Evolutionary conservation across 2,888 invertebrate genomes (phyloP), one percentile per base, ranked within the genome.

Genomic region (Byasa hedistus): DNA sequence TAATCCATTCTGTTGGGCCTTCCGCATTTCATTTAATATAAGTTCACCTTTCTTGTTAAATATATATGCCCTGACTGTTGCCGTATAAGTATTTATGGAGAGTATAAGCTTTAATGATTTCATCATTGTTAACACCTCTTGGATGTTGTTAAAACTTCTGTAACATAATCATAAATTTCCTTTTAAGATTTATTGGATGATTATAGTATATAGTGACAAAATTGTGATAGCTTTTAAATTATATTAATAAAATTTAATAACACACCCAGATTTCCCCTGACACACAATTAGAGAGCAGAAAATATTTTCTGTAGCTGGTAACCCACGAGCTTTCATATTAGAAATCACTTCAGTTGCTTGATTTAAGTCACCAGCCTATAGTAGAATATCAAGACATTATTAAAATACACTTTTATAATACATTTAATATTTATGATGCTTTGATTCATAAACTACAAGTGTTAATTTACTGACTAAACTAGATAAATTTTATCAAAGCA

Each of bases 201-300:
- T n/a, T n/a, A n/a, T 51, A n/a, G 51, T 51, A 12, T 19, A 51
- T 51, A 3, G n/a, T n/a, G n/a, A 7, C 2, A n/a, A 51, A 51
- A 51, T n/a, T 51, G n/a, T 7, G n/a, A 51, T n/a, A 4, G 12
- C 15, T 48, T 48, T 48, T 19, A n/a, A n/a, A n/a, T n/a, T 4
- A 19, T 48, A 5, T 48, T 48, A 48, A 48, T n/a, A 48, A 48
- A 52, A 3, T 7, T 12, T 3, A 22, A 1, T 7, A 54, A 66
- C 85, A 83, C 82, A 93, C 93, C 92, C 87, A 67, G 87, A 76
- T 74, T 91, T 91, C 15, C 93, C 92, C 78, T 95, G 93, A 17
- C 93, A 94, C 64, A 94, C 78, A 15, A 95, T 91, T 0, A 96
- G 83, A 0, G 92, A 89, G 73, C 93, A 93, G 64, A 94, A 94